Percentiles rank a stretch among this genome's conserved stretches.
Evolutionary conservation across 2,113 vertebrate species (phyloP).

Genomic region (Myodes glareolus): DNA sequence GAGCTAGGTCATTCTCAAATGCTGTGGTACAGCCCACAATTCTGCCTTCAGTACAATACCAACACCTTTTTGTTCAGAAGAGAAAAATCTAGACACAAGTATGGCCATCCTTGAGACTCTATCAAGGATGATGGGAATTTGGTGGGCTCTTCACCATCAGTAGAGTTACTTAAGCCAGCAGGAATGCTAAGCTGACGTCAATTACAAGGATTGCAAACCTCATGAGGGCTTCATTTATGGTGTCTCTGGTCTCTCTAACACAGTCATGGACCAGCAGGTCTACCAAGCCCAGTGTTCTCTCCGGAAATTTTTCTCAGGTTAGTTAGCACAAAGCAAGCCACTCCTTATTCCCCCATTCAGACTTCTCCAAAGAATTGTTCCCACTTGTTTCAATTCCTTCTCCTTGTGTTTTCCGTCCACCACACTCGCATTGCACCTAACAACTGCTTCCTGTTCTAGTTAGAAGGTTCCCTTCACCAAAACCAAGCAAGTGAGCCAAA

Average conservation of each 20-base stretch:
- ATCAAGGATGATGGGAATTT: background rate
- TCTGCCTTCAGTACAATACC: background rate
- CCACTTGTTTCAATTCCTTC: background rate
- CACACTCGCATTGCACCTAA: background rate
- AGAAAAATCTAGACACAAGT: conserved; percentile 9
- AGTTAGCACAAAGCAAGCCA: background rate
- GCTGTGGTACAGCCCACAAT: fast-evolving
- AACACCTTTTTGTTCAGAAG: background rate
- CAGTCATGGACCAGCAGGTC: background rate
- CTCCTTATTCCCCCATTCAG: background rate
- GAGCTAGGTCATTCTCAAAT: background rate
- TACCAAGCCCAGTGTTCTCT: background rate
- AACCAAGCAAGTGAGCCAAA: background rate
- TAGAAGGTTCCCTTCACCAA: background rate
- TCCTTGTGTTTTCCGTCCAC: background rate
- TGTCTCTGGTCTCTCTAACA: background rate
- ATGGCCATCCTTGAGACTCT: background rate
- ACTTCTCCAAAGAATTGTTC: background rate
- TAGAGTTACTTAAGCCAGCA: conserved; percentile 7
- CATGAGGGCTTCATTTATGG: background rate
- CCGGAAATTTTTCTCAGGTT: background rate
- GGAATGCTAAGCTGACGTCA: conserved; percentile 11
- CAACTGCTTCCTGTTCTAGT: background rate
- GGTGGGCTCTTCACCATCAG: background rate
- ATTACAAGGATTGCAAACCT: background rate